Evolutionary conservation across 2,797 vertebrate genomes (phyloP).

Genomic region (Netta rufina): DNA sequence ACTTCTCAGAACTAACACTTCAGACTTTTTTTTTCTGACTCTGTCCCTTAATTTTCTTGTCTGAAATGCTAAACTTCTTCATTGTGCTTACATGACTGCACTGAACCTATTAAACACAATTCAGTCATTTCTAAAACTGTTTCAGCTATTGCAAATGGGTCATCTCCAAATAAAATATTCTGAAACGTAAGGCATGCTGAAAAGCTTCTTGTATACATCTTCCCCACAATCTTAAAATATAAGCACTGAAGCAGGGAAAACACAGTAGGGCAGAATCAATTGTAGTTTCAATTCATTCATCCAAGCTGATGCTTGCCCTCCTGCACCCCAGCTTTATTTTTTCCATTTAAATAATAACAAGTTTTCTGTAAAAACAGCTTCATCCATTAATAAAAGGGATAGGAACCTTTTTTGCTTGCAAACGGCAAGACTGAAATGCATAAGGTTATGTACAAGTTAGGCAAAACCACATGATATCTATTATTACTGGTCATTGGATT

Average conservation of each 20-base stretch:
- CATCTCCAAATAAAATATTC: background rate
- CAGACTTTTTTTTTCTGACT: background rate
- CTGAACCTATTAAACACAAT: conserved; percentile 22
- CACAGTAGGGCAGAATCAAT: background rate
- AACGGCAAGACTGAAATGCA: background rate
- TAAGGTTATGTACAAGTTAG: background rate
- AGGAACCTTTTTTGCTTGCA: background rate
- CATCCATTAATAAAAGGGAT: background rate
- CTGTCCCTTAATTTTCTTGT: background rate
- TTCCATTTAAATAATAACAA: background rate
- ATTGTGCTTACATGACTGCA: background rate
- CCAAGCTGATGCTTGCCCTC: background rate
- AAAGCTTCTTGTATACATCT: background rate
- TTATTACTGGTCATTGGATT: background rate
- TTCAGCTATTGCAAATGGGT: conserved; percentile 14
- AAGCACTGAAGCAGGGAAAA: background rate
- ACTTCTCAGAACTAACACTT: background rate
- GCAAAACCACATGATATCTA: background rate
- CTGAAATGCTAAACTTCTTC: conserved; percentile 5
- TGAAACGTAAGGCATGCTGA: background rate
- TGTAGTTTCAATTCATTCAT: background rate
- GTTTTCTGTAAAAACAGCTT: background rate
- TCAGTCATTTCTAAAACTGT: conserved; percentile 5
- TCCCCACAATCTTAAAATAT: background rate
- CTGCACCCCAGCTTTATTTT: background rate